These are phyloP conservation scores for Apamea sordens DNA, from an alignment of 2,888 invertebrate genomes.

Conservation along the genomic window DNA sequence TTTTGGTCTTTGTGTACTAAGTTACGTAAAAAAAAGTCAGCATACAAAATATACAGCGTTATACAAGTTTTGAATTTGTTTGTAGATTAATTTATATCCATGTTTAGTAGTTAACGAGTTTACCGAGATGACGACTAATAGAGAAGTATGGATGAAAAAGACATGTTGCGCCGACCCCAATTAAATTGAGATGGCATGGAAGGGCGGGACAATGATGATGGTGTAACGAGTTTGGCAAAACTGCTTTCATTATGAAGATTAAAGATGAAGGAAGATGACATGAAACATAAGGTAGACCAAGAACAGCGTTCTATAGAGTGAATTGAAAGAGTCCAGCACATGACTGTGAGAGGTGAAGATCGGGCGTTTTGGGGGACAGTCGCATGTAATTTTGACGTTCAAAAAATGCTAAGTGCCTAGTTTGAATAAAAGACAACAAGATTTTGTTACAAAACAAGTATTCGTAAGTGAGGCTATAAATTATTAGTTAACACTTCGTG, in stretches of 20 bases:
- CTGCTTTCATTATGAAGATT: background rate
- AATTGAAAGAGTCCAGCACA: background rate
- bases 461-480: conserved; percentile 11
- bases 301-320: background rate
- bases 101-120: background rate
- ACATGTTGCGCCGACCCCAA: background rate
- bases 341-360: background rate
- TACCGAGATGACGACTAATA: background rate
- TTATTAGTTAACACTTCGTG: conserved; percentile 6
- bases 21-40: background rate
- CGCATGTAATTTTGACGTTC: background rate
- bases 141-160: background rate
- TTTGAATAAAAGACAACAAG: background rate
- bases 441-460: conserved; percentile 14
- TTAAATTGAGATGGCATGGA: background rate
- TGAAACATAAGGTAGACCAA: background rate
- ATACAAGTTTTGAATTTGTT: no score
- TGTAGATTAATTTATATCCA: background rate
- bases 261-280: background rate
- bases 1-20: background rate
- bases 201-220: background rate
- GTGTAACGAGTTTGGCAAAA: background rate
- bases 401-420: background rate
- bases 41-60: background rate
- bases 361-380: background rate